Base-by-base conservation (phyloP, 2,888 invertebrate genomes). In the Sinotaia quadrata region DNA sequence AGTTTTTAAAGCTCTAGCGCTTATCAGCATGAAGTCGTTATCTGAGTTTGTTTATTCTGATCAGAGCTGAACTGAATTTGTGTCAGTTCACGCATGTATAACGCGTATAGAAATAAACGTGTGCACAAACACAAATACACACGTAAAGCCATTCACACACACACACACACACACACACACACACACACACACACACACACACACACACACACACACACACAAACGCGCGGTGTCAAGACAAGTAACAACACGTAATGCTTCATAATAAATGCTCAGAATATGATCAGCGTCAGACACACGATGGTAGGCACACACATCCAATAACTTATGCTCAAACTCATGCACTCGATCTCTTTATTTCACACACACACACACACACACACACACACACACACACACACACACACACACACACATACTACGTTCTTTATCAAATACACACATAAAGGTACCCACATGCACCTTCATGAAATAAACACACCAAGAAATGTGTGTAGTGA, bases 171-270 rank as follows among this genome's bases (percentile, higher is more conserved):
- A 58, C 12, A 58, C 8, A 12, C 12, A 37, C 37, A 36, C 24
- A 58, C 21, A 34, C 8, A 36, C n/a, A 10, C 2, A 58, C 8
- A 33, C 15, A 21, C 36, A 36, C 15, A 58, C 37, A 58, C 2
- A 58, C 58, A 58, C 2, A 36, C 37, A 58, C 18, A 58, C 24
- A 36, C n/a, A 37, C 36, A 58, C 8, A 36, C 36, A 58, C n/a
- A 4, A 27, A 24, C 15, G 31, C 52, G 31, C 15, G 18, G 10
- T 10, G 24, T 10, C 27, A 52, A 27, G 5, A 15, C 8, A 27
- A 41, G 10, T 12, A 18, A 41, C 41, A 24, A 27, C 27, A 27
- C 27, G 12, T 15, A 4, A n/a, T 15, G 12, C 52, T 29, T 15
- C 21, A 24, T 24, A 21, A 52, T 8, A n/a, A n/a, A n/a, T n/a